Evolutionary conservation across 2,797 vertebrate genomes (phyloP).

Genomic region (Hapalemur alaotrensis): DNA sequence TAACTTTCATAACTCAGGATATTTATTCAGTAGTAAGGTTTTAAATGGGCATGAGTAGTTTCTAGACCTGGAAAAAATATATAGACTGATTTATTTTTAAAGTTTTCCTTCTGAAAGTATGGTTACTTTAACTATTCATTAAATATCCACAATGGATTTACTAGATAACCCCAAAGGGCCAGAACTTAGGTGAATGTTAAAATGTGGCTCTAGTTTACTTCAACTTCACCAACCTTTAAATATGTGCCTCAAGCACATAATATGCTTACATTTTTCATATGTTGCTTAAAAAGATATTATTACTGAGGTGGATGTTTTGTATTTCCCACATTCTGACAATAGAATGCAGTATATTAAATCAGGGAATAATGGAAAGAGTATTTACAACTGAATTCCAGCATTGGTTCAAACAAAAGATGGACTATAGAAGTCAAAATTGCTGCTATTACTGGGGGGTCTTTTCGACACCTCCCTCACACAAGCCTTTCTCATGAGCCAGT

Average conservation of each 20-base stretch:
- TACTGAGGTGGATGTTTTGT: background rate
- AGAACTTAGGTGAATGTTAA: background rate
- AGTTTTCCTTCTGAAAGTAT: constrained; percentile 28
- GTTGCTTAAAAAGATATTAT: background rate
- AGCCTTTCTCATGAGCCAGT: background rate
- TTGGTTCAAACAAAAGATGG: background rate
- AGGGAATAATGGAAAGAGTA: background rate
- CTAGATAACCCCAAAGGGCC: background rate
- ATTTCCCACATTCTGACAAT: background rate
- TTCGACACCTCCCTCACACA: background rate
- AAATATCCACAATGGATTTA: background rate
- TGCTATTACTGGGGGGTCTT: background rate
- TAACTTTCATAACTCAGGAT: background rate
- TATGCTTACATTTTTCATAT: background rate
- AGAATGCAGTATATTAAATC: background rate
- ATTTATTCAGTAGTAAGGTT: background rate
- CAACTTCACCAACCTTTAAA: background rate
- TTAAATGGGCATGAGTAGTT: background rate
- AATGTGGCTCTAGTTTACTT: background rate
- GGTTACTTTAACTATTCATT: background rate
- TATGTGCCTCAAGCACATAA: background rate
- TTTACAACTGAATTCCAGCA: background rate
- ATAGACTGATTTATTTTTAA: background rate
- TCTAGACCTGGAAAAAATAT: background rate
- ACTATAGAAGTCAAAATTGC: background rate